Conservation (phyloP, 2,888 invertebrate genomes). For the Troglohyphantes excavatus region DNA sequence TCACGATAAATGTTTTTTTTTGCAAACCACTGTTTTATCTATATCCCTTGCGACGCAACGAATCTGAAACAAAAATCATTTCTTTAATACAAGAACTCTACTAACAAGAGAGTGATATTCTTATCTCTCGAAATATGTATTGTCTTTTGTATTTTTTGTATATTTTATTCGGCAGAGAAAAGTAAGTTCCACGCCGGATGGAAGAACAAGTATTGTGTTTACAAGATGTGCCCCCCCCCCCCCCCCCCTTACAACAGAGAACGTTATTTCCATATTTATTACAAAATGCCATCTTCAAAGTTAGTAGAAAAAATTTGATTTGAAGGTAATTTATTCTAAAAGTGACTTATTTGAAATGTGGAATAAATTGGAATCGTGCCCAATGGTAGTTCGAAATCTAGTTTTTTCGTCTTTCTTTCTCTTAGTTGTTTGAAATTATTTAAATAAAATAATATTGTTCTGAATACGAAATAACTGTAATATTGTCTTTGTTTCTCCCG, state of each 20-base stretch:
- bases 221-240: neutral
- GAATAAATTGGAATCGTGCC: slow-evolving; percentile 53
- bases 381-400: neutral
- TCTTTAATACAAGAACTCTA: neutral
- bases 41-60: neutral
- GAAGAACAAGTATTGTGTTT: neutral
- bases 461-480: neutral
- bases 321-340: slow-evolving; percentile 53
- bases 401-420: neutral
- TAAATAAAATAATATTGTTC: neutral
- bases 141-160: neutral
- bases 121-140: neutral
- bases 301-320: slow-evolving; percentile 21
- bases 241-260: neutral
- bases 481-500: neutral
- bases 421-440: slow-evolving; percentile 13
- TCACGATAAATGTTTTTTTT: neutral
- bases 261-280: slow-evolving; percentile 50
- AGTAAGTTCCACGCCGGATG: neutral
- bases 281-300: slow-evolving; percentile 32
- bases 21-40: neutral
- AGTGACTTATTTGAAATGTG: slow-evolving; percentile 33
- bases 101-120: slow-evolving; percentile 11
- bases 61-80: slow-evolving; percentile 17
- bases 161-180: neutral